Conservation (phyloP, 2,888 invertebrate genomes). For the Rambutsinella grinnellia region DNA sequence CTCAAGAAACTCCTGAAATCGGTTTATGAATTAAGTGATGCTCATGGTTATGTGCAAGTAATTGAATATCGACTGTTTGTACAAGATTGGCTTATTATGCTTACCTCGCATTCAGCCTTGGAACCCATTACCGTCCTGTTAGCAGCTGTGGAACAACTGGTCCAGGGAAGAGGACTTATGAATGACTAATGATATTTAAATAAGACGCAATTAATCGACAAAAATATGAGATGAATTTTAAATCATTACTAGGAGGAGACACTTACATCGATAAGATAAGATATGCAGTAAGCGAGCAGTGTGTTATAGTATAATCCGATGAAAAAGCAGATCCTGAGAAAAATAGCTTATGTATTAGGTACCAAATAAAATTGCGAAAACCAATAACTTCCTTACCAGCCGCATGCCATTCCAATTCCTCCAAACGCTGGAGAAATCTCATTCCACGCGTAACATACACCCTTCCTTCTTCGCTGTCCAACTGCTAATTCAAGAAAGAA, state of each 20-base stretch:
- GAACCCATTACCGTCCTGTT: constrained; percentile 61
- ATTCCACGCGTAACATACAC: constrained; percentile 45
- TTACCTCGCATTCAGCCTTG: constrained; percentile 69
- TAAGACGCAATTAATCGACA: neutral
- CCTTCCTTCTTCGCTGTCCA: constrained; percentile 55
- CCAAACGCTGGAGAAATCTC: constrained; percentile 46
- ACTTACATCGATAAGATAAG: constrained; percentile 45
- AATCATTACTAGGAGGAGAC: neutral
- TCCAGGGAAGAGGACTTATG: constrained; percentile 32
- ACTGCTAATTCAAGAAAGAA: constrained; percentile 56
- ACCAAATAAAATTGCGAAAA: neutral
- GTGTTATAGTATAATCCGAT: constrained; percentile 53
- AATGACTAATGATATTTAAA: constrained; percentile 17
- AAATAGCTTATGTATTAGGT: neutral
- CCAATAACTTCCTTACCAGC: neutral
- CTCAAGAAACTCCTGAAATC: neutral
- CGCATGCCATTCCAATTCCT: constrained; percentile 50
- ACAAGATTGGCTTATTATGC: constrained; percentile 42
- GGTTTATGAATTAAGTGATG: neutral
- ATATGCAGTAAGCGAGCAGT: constrained; percentile 31
- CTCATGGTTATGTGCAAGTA: neutral
- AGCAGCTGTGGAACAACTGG: constrained; percentile 9
- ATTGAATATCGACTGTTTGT: neutral
- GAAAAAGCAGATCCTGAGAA: constrained; percentile 20
- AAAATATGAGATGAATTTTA: neutral